These are phyloP conservation scores for Perca fluviatilis DNA, from an alignment of 2,113 vertebrate species.

Conservation along the genomic window DNA sequence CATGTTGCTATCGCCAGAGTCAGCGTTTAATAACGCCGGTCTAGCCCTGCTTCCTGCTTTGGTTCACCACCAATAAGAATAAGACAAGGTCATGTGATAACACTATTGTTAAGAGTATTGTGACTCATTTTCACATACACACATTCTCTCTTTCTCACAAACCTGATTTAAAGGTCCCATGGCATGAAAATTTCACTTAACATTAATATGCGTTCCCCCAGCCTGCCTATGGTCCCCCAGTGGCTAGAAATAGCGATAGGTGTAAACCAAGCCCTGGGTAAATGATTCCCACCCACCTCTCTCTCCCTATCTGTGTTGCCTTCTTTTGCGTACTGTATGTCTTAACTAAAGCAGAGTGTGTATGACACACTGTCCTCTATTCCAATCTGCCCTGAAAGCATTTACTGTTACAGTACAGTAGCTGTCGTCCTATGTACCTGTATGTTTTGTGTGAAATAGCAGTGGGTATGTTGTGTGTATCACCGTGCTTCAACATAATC, in stretches of 20 bases:
- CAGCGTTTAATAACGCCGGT: too few species aligned
- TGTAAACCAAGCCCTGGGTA: too few species aligned
- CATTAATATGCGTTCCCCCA: too few species aligned
- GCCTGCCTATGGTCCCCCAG: too few species aligned
- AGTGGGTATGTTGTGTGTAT: neutral
- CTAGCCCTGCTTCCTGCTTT: neutral
- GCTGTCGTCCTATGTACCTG: neutral
- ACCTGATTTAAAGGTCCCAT: neutral
- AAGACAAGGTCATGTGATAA: neutral
- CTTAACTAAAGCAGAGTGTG: neutral
- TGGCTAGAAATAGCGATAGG: too few species aligned
- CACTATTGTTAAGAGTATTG: neutral
- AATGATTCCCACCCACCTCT: constrained; percentile 15
- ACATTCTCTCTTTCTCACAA: neutral
- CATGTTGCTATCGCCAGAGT: too few species aligned
- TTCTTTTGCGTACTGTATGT: neutral
- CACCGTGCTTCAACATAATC: neutral
- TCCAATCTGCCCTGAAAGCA: neutral
- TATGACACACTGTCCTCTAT: neutral
- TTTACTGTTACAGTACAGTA: neutral
- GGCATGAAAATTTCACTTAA: too few species aligned
- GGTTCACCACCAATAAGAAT: neutral
- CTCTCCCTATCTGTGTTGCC: neutral
- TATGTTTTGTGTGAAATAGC: neutral
- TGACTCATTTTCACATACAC: neutral